phyloP scores from a whole-genome alignment of 2,113 vertebrate genomes.

The Myotis yumanensis region DNA sequence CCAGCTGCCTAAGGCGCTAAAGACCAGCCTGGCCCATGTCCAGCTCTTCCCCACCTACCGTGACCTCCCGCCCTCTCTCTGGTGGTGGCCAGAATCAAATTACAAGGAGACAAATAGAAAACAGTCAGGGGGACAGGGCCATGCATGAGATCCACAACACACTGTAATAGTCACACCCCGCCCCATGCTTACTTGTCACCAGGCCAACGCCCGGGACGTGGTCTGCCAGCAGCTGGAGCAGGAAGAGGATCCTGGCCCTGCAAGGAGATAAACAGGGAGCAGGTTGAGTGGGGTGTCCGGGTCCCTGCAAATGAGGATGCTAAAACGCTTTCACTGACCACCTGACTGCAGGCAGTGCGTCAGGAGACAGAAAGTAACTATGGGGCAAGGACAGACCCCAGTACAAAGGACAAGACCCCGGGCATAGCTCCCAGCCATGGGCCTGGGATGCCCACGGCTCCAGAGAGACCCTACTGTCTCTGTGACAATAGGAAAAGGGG shows the following conservation, averaged over 20 bases:
- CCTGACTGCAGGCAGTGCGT: background rate
- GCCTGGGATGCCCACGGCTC: slow-evolving; percentile 71
- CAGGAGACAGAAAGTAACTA: background rate
- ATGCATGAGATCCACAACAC: fast-evolving
- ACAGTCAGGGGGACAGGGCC: background rate
- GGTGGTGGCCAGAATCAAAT: background rate
- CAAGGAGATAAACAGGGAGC: background rate
- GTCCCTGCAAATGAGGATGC: background rate
- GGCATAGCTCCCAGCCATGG: slow-evolving; percentile 86
- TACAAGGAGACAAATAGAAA: background rate
- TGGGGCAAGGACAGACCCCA: too few relatives aligned
- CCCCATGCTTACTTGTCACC: slow-evolving; percentile 89
- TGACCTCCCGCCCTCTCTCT: background rate
- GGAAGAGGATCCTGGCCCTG: slow-evolving; percentile 93
- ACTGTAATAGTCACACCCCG: fast-evolving
- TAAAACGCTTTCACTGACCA: background rate
- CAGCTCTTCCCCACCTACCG: background rate
- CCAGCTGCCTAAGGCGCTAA: background rate
- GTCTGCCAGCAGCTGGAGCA: slow-evolving; percentile 92
- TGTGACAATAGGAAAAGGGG: background rate
- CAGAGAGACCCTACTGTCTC: background rate
- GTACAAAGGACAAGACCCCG: slow-evolving; percentile 21
- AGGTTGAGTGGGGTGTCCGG: background rate
- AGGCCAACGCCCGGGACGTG: slow-evolving; percentile 93
- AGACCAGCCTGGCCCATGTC: background rate